Base-by-base conservation (phyloP, 2,113 vertebrate genomes). In the Nerophis lumbriciformis region DNA sequence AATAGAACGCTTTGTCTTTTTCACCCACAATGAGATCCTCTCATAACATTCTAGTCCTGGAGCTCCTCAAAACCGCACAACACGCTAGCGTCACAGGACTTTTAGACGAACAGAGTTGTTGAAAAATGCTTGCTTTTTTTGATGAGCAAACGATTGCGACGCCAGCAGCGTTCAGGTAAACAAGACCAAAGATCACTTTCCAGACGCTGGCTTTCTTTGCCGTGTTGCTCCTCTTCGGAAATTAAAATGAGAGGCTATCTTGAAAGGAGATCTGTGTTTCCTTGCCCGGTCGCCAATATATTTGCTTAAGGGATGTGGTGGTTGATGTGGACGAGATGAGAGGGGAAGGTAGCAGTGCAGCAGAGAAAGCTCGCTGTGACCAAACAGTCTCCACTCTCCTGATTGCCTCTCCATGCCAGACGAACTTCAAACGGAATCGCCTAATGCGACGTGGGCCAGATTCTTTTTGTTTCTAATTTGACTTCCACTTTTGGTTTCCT, bases 351-450 rank as follows among this genome's bases (percentile, higher is more conserved):
- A 73, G 15, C 35, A 42, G 69, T 61, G 61, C 68, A 64, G 67
- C 69, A 69, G 72, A 81, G 71, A 66, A 66, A 66, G 65, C 76
- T 75, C 21, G 39, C 63, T 48, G 73, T 73, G 75, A 69, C 75
- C 77, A 68, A 72, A 69, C 61, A 53, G 54, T 48, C 66, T 64
- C 61, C 21, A 61, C 76, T 75, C 73, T 72, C 69, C 75, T 69
- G 74, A 81, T 81, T 77, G 74, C 79, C 66, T 81, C 75, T 70
- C 51, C 63, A 57, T 65, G 66, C 66, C 68, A 69, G 62, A 44
- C 61, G 61, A 70, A 73, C 79, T 83, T 87, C 81, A 83, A 85
- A 85, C 68, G 6, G 80, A 83, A 87, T 85, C 73, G 77, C 76
- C 64, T 66, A 70, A 79, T 79, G 70, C 66, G 52, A 54, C 59